Evolutionary conservation across 2,113 vertebrate species (phyloP).

Genomic region (Oreotrochilus melanogaster): DNA sequence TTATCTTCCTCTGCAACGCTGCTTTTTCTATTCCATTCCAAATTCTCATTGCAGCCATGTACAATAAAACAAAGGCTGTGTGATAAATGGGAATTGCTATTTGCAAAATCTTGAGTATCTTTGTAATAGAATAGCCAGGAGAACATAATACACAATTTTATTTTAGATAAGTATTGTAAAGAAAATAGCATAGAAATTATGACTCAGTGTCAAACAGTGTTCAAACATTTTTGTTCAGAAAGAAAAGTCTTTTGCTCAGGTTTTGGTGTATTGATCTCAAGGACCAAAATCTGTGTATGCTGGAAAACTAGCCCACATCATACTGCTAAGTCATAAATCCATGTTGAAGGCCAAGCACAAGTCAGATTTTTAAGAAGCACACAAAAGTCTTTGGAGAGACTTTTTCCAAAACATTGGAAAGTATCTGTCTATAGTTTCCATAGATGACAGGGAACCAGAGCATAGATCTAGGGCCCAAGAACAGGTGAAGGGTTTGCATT

Average conservation of each 20-base stretch:
- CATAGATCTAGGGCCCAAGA: background rate
- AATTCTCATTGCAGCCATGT: background rate
- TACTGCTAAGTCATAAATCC: background rate
- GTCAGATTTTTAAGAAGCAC: background rate
- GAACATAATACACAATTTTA: background rate
- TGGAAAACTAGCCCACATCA: background rate
- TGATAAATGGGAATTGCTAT: constrained; percentile 41
- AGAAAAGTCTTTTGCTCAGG: background rate
- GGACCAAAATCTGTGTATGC: background rate
- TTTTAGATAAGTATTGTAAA: background rate
- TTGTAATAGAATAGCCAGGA: constrained; percentile 24
- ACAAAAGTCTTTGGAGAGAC: background rate
- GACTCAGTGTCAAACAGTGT: background rate
- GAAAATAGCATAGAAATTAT: background rate
- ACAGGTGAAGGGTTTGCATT: background rate
- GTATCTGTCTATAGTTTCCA: background rate
- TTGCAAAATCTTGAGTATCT: background rate
- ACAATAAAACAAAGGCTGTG: background rate
- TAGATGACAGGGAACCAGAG: background rate
- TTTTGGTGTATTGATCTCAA: background rate
- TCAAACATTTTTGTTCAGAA: background rate
- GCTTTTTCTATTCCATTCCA: background rate
- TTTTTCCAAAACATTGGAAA: background rate
- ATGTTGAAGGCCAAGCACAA: background rate
- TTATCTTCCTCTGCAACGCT: background rate